Evolutionary conservation across 1,140 invertebrate genomes (phyloP).

Genomic region (Atta colombica): DNA sequence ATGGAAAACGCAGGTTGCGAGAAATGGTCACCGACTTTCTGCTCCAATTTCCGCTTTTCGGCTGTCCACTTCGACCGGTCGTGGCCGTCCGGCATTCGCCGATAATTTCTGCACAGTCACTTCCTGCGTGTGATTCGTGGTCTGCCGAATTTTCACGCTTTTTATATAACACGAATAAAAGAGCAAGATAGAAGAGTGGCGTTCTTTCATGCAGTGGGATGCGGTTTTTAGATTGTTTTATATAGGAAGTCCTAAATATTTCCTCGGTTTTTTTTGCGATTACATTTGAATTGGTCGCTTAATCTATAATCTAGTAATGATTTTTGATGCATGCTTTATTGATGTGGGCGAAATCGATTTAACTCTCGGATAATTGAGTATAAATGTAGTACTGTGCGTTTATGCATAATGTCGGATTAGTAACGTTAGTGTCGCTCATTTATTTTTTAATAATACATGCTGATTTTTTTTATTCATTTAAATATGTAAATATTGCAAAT

Average conservation of each 20-base stretch:
- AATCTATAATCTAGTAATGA: not conserved
- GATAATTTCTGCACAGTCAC: conserved; percentile 47
- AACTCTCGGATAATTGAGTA: not conserved
- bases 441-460: not conserved
- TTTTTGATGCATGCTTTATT: not conserved
- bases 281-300: not conserved
- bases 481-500: not conserved
- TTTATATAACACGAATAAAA: conserved; percentile 17
- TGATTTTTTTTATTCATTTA: not conserved
- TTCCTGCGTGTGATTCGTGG: conserved; percentile 29
- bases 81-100: conserved; percentile 38
- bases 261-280: conserved; percentile 5
- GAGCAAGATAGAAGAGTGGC: not conserved
- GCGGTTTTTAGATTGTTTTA: conserved; percentile 14
- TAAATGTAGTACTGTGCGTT: conserved; percentile 18
- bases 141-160: conserved; percentile 30
- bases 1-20: conserved; percentile 48
- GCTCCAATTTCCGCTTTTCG: conserved; percentile 73
- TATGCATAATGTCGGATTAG: conserved; percentile 18
- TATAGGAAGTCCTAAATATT: not conserved
- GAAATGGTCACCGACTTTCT: conserved; percentile 56
- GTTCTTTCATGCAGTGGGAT: not conserved
- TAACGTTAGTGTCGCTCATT: not conserved
- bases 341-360: conserved; percentile 30
- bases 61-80: conserved; percentile 25